A percentile compares a stretch with the other conserved stretches of the same genome.
phyloP scores from a whole-genome alignment of 2,113 vertebrate species.

The Xenus cinereus region DNA sequence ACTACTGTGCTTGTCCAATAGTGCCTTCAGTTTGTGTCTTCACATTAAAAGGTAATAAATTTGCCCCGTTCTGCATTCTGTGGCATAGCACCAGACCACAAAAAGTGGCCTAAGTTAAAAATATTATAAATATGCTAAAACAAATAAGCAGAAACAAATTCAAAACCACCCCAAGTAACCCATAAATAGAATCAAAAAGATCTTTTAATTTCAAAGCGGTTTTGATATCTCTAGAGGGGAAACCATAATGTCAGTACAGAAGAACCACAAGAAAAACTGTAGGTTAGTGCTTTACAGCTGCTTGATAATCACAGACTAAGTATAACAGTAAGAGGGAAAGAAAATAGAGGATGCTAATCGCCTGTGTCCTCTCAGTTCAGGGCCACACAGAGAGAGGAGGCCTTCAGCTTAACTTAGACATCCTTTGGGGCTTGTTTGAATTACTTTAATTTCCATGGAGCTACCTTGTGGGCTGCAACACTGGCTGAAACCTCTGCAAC shows the following conservation, averaged over 20 bases:
- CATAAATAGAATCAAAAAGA: background rate
- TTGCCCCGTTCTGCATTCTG: background rate
- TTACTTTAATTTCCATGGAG: background rate
- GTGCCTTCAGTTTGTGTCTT: background rate
- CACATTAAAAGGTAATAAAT: background rate
- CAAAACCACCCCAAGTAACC: background rate
- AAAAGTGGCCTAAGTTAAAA: background rate
- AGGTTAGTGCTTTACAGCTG: background rate
- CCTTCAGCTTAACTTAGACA: background rate
- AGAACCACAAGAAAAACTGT: background rate
- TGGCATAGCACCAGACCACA: background rate
- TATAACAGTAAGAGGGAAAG: background rate
- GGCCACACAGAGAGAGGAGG: background rate
- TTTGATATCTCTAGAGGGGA: slow-evolving; percentile 8
- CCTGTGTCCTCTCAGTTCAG: background rate
- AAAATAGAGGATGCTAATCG: background rate
- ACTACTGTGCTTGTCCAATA: background rate
- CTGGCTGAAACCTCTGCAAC: background rate
- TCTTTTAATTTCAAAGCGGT: slow-evolving; percentile 37
- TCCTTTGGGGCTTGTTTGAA: background rate
- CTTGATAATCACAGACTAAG: background rate
- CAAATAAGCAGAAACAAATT: background rate
- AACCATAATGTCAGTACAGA: background rate
- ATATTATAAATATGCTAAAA: slow-evolving; percentile 4
- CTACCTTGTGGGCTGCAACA: background rate